phyloP scores from a whole-genome alignment of 2,113 vertebrate species.

The Centropristis striata region DNA sequence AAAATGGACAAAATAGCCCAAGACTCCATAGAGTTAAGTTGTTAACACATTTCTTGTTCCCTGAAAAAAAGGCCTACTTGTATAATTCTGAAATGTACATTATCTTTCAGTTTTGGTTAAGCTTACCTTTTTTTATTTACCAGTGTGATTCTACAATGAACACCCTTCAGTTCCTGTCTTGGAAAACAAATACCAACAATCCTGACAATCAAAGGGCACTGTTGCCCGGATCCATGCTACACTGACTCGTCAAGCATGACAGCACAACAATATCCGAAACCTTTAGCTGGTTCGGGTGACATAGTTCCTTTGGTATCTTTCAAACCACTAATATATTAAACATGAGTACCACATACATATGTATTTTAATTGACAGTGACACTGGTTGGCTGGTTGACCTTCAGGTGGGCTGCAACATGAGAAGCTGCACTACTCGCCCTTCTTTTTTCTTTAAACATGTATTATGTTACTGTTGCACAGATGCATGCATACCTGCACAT shows the following conservation, averaged over 20 bases:
- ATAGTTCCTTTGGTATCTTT: background rate
- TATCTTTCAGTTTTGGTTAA: no score
- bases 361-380: slow-evolving; percentile 29
- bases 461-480: slow-evolving; percentile 23
- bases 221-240: background rate
- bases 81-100: no score
- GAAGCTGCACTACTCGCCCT: background rate
- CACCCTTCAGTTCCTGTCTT: background rate
- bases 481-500: background rate
- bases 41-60: no score
- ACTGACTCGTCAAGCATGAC: background rate
- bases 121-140: no score
- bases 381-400: background rate
- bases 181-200: background rate
- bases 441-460: slow-evolving; percentile 1
- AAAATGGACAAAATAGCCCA: no score
- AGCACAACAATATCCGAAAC: background rate
- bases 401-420: slow-evolving; percentile 15
- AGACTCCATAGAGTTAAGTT: no score
- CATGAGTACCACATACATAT: slow-evolving; percentile 7
- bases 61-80: no score
- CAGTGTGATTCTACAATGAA: background rate
- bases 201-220: background rate
- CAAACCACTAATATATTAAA: slow-evolving; percentile 9
- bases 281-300: background rate